Base-by-base conservation (phyloP, 2,113 vertebrate species). In the Panurus biarmicus region DNA sequence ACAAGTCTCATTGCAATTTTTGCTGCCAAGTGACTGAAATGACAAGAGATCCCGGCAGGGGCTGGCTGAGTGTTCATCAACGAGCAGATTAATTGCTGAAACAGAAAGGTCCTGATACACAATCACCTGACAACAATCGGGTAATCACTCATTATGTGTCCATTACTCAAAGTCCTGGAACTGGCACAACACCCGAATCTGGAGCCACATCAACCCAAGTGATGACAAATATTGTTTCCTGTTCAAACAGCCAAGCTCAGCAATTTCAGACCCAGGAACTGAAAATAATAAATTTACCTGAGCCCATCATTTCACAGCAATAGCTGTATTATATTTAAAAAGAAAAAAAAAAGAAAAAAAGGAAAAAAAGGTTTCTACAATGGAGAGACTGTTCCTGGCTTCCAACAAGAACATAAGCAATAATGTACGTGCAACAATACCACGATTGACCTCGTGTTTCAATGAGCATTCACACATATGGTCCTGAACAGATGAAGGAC, bases 401-500 rank as follows among this genome's bases (percentile, higher is more conserved):
- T 54, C 80, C 47, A 71, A 60, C 26, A 62, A 51, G 94, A 84
- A 16, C 44, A 66, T 5, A 14, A 80, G 65, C 42, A 87, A 45
- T 21, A 72, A 74, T 0, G 28, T 44, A 31, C 0, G 5, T 35
- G 53, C 80, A 64, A 95, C 94, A 95, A 94, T 66, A 7, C 21
- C 2, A n/a, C 10, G 1, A 74, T 2, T 62, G 90, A 94, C 48
- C 22, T 1, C 0, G 26, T 6, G 44, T 51, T 90, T 86, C 79
- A 88, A 67, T 81, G 47, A 82, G 87, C 91, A 80, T 85, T 89
- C 94, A 91, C 70, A 47, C 23, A 3, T 31, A 2, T 2, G 18
- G 83, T 7, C 80, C 94, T 28, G 80, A 84, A 62, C 80, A 93
- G 91, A 89, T 57, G 91, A 96, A 96, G 94, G 95, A 89, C 74